Conservation (phyloP, 2,888 invertebrate species). For the Trichacis sp. region DNA sequence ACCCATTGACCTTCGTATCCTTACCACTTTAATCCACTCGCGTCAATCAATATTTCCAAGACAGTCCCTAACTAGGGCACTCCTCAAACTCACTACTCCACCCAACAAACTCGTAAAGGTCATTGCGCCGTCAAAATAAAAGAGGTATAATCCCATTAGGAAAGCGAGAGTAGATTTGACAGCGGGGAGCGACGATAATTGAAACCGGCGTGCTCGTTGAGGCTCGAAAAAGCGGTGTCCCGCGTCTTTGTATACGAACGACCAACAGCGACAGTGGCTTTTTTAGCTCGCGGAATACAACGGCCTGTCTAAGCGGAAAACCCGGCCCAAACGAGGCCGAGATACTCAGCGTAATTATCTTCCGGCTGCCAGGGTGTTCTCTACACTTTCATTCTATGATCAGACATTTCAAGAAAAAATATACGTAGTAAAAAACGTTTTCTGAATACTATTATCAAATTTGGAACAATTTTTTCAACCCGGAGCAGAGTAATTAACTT, state of each 20-base stretch:
- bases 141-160: background rate
- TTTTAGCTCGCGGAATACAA: background rate
- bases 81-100: no score
- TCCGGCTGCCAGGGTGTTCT: conserved; percentile 43
- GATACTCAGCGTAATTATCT: conserved; percentile 60
- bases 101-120: background rate
- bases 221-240: background rate
- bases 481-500: no score
- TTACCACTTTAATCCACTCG: no score
- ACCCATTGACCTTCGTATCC: no score
- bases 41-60: no score
- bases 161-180: background rate
- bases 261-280: background rate
- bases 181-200: background rate
- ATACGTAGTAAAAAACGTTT: no score
- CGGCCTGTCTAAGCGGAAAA: conserved; percentile 46
- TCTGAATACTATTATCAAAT: no score
- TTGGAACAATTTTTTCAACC: no score
- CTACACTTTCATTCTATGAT: no score
- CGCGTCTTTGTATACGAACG: background rate
- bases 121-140: background rate
- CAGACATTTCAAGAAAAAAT: no score
- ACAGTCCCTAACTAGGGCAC: no score
- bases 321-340: conserved; percentile 54
- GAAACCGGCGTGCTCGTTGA: conserved; percentile 1